phyloP scores from a whole-genome alignment of 2,888 invertebrate genomes.

The Drosophila sordidapex region DNA sequence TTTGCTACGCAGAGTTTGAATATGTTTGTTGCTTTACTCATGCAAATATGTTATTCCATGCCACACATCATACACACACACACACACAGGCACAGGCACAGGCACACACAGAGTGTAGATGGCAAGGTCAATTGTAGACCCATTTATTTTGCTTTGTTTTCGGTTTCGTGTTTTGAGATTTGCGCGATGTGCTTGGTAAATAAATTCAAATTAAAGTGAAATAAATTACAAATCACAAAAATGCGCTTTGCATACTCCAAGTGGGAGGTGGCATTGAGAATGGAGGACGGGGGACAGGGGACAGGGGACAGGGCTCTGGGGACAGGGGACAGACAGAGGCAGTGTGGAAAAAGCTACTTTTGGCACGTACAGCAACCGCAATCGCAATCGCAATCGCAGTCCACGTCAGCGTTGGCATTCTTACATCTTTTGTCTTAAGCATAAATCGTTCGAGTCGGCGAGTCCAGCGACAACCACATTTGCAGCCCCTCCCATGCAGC shows the following conservation, averaged over 20 bases:
- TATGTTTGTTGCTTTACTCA: slow-evolving; percentile 23
- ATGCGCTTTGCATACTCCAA: slow-evolving; percentile 30
- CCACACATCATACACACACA: slow-evolving; percentile 5
- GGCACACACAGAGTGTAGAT: neutral
- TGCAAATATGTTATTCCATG: slow-evolving; percentile 7
- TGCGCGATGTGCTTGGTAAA: slow-evolving; percentile 33
- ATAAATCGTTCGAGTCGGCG: slow-evolving; percentile 55
- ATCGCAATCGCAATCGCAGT: slow-evolving; percentile 1
- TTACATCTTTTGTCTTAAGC: slow-evolving; percentile 70
- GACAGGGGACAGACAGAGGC: neutral
- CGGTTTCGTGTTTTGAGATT: slow-evolving; percentile 10
- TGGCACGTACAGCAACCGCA: slow-evolving; percentile 65
- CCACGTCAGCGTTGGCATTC: slow-evolving; percentile 47
- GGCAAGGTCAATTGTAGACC: slow-evolving; percentile 55
- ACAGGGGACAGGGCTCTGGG: neutral
- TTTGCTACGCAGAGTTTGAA: slow-evolving; percentile 51
- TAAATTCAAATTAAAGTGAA: slow-evolving; percentile 73
- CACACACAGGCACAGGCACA: neutral
- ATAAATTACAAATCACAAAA: slow-evolving; percentile 68
- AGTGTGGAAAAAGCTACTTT: slow-evolving; percentile 42
- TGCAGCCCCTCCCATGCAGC: slow-evolving; percentile 9
- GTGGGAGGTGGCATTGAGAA: neutral
- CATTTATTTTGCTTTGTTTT: slow-evolving; percentile 36
- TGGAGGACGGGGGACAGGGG: neutral
- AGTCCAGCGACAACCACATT: slow-evolving; percentile 41